phyloP scores from a whole-genome alignment of 2,113 vertebrate genomes.

The Solea solea region DNA sequence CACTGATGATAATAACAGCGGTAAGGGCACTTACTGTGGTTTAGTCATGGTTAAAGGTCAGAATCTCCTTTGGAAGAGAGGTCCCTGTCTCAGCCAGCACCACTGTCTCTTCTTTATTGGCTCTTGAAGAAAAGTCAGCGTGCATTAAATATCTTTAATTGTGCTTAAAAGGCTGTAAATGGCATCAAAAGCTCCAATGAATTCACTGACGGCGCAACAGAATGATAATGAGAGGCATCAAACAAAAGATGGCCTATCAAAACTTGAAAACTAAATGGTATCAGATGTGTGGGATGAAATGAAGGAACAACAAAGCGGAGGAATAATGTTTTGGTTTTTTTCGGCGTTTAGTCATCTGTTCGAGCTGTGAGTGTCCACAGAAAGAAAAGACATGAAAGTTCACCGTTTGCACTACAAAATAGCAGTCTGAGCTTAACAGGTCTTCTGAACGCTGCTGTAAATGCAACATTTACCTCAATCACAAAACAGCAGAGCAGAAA shows the following conservation, averaged over 20 bases:
- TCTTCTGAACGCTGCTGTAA: too few species aligned
- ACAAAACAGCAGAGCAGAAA: too few species aligned
- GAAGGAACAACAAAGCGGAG: constrained; percentile 26
- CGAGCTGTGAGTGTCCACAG: background rate
- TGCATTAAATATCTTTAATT: constrained; percentile 69
- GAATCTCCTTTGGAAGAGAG: background rate
- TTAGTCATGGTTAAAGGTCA: constrained; percentile 16
- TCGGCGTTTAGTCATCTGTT: constrained; percentile 1
- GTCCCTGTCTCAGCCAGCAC: constrained; percentile 12
- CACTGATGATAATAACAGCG: constrained; percentile 29
- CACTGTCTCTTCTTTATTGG: constrained; percentile 27
- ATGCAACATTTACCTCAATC: too few species aligned
- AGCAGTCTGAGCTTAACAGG: too few species aligned
- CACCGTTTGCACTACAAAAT: background rate
- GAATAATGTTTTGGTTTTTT: background rate
- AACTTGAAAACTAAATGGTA: constrained; percentile 10
- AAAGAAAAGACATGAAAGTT: background rate
- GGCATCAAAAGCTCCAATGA: constrained; percentile 64
- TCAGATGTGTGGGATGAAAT: constrained; percentile 27
- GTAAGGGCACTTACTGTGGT: constrained; percentile 4
- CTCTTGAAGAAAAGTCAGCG: constrained; percentile 50
- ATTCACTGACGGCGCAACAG: constrained; percentile 46
- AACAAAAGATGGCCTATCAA: constrained; percentile 53
- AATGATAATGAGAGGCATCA: constrained; percentile 62
- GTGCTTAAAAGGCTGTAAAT: constrained; percentile 75